Evolutionary conservation across 2,888 invertebrate genomes (phyloP).

Genomic region (Cerastis leucographa): DNA sequence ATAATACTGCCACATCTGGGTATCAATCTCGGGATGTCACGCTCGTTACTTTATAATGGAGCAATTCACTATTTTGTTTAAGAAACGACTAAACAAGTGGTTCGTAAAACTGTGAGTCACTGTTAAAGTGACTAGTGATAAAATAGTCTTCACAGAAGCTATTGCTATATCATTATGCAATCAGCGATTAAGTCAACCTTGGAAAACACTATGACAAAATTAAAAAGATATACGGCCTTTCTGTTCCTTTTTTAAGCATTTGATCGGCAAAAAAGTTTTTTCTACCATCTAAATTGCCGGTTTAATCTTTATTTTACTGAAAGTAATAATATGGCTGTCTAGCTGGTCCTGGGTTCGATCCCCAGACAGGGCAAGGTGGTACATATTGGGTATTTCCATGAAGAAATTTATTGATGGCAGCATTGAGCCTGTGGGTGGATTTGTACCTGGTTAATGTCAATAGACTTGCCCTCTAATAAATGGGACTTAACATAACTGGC

Average conservation of each 20-base stretch:
- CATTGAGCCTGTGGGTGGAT: not conserved
- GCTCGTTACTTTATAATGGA: constrained; percentile 1
- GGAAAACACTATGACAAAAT: not conserved
- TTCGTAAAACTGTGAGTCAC: constrained; percentile 27
- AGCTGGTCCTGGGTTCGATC: not conserved
- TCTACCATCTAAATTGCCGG: not conserved
- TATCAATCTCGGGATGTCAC: constrained; percentile 9
- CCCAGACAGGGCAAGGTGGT: not conserved
- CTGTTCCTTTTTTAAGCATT: not conserved
- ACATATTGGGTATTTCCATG: not conserved
- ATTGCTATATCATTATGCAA: constrained; percentile 10
- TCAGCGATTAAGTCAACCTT: not conserved
- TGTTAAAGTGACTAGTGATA: constrained; percentile 2
- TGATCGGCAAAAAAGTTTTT: not conserved
- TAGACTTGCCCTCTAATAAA: not conserved
- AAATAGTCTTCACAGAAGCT: not conserved
- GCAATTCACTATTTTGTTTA: constrained; percentile 24
- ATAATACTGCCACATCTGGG: constrained; percentile 18
- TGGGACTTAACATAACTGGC: not conserved
- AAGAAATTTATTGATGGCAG: not conserved
- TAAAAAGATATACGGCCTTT: not conserved
- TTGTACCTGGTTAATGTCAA: not conserved
- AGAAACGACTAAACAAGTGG: constrained; percentile 19
- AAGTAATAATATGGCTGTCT: not conserved
- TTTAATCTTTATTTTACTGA: not conserved